Base-by-base conservation (phyloP, 2,797 vertebrate genomes). In the Halcyon leucocephala region DNA sequence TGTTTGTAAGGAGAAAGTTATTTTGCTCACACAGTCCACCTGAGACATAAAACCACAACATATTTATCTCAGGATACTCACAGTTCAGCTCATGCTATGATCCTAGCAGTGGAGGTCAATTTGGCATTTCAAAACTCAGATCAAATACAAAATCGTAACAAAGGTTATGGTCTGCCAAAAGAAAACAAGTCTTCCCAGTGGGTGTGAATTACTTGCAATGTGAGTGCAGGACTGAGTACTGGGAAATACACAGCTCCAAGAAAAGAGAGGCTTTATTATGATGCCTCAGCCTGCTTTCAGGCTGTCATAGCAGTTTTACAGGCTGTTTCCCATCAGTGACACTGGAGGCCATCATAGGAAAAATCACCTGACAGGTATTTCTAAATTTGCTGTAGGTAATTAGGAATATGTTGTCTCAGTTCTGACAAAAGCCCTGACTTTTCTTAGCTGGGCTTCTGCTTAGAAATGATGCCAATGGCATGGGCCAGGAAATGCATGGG, bases 341-440 rank as follows among this genome's bases (percentile, higher is more conserved):
- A 57, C 60, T 69, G 41, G 60, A 82, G 60, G 48, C 77, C 44
- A 85, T 82, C 25, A 57, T 18, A 77, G 44, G 26, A 31, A 77
- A 92, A 95, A 91, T 39, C 52, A 92, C 37, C 49, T 83, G 79
- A 61, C 26, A 78, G 39, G 29, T 85, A 79, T 74, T 96, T 86
- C 79, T 93, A 72, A 76, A 90, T 92, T 93, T 77, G 37, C 54
- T 83, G 64, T 60, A 39, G 44, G 31, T 77, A 90, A 76, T 69
- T 89, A 82, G n/a, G 31, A 87, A 62, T 69, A 76, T 55, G 31
- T 94, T 94, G 46, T 60, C 64, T 54, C 60, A 83, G 46, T 44
- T 82, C 46, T 77, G 73, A 69, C 62, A 67, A 79, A 73, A 26
- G n/a, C 28, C 61, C 9, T 33, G 72, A 51, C 58, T 88, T 71